A percentile compares a stretch with the other conserved stretches of the same genome.
These are phyloP conservation scores for Aldrovandia affinis DNA, from an alignment of 2,797 vertebrate species.

Conservation along the genomic window DNA sequence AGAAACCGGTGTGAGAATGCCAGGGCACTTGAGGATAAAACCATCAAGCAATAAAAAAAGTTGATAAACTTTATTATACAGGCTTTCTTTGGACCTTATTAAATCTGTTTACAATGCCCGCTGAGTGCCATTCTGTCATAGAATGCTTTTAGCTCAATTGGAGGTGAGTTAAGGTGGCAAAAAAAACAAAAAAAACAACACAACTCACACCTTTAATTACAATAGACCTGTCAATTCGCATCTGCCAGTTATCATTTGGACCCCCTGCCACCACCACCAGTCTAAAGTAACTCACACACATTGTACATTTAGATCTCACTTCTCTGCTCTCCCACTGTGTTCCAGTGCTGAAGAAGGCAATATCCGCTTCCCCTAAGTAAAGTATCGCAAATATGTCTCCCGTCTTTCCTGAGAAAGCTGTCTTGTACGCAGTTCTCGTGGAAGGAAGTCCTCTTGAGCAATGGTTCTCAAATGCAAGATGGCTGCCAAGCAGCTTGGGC, in stretches of 20 bases:
- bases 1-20: not conserved
- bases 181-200: slow-evolving; percentile 60
- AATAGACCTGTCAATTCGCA: slow-evolving; percentile 68
- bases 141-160: slow-evolving; percentile 69
- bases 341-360: slow-evolving; percentile 55
- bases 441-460: not conserved
- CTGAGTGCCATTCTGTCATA: slow-evolving; percentile 71
- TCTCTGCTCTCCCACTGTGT: slow-evolving; percentile 49
- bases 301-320: slow-evolving; percentile 58
- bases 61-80: slow-evolving; percentile 46
- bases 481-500: not conserved
- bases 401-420: slow-evolving; percentile 1
- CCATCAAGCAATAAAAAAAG: not conserved
- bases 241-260: slow-evolving; percentile 66
- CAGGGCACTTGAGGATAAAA: slow-evolving; percentile 16
- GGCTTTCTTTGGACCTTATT: slow-evolving; percentile 71
- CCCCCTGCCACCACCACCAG: slow-evolving; percentile 59
- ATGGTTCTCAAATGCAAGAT: not conserved
- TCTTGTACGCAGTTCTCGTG: no score
- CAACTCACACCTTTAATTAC: slow-evolving; percentile 70
- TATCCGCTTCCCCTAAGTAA: slow-evolving; percentile 30
- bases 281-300: slow-evolving; percentile 53
- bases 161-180: slow-evolving; percentile 69
- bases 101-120: slow-evolving; percentile 74
- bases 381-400: not conserved